Evolutionary conservation across 2,797 vertebrate species (phyloP), one percentile per base, ranked within the genome.

Genomic region (Phyllotis vaccarum): DNA sequence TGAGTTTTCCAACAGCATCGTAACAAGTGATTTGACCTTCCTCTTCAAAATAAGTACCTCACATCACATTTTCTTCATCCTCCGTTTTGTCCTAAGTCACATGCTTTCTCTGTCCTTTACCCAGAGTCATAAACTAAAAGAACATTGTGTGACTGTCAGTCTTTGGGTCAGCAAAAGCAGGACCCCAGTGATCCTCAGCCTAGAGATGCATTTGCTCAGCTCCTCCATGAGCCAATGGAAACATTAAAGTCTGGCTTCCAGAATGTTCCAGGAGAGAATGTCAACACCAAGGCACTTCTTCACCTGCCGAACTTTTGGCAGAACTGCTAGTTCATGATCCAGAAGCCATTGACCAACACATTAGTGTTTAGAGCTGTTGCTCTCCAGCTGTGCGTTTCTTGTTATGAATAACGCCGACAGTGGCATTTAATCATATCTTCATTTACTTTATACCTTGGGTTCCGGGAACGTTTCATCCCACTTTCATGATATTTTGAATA

Each of bases 401-500:
- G 96, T 82, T 93, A 80, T 78, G 95, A 98, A 93, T 94, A 96
- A 89, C 37, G 88, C 87, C 75, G 97, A 92, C 49, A 97, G 75
- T 72, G 58, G 43, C 86, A 96, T 97, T 98, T 91, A 98, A 96
- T 98, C 96, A 96, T 95, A 97, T 90, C 85, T 98, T 98, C 90
- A 95, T 97, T 97, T 97, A 89, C 94, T 68, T 97, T 96, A 89
- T 85, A 96, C 75, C 60, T 94, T 22, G 79, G 58, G 92, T 97
- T 98, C 96, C 90, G 86, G 70, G 95, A 97, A 97, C 40, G 54
- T 68, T 31, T 49, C 27, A 74, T 68, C 52, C 52, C 54, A 93
- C 29, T 92, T 92, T 76, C 70, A 75, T 80, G 94, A 96, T 96
- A 90, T 93, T 94, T 62, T 93, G 27, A 96, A 93, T 95, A 75